Conservation (phyloP, 2,888 invertebrate genomes). For the Cyclophora albipunctata region DNA sequence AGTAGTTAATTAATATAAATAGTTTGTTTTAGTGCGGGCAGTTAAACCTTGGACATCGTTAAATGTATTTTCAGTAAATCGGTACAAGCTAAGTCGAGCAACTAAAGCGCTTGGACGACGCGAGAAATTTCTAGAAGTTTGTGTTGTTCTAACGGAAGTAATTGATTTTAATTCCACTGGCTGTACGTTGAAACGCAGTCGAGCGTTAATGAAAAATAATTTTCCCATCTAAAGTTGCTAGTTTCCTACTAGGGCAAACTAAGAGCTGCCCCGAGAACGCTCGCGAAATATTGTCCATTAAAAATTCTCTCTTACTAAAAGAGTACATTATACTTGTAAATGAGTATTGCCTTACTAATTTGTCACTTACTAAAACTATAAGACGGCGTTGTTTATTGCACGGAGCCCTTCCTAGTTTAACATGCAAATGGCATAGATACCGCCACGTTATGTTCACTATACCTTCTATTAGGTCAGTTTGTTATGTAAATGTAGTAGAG, state of each 20-base stretch:
- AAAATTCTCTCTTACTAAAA: slow-evolving; percentile 31
- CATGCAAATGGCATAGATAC: too few relatives aligned
- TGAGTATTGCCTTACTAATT: slow-evolving; percentile 18
- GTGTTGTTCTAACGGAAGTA: slow-evolving; percentile 50
- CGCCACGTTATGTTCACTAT: too few relatives aligned
- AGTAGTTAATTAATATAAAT: too few relatives aligned
- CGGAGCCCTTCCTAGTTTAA: too few relatives aligned
- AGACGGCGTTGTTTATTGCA: not conserved
- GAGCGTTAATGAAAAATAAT: slow-evolving; percentile 67
- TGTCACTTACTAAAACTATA: slow-evolving; percentile 13
- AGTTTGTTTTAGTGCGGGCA: slow-evolving; percentile 13
- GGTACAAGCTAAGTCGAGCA: slow-evolving; percentile 28
- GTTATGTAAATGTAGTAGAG: too few relatives aligned
- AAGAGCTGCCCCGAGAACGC: slow-evolving; percentile 12
- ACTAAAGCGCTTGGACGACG: slow-evolving; percentile 14
- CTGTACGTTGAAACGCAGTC: slow-evolving; percentile 50
- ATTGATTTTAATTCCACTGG: slow-evolving; percentile 64
- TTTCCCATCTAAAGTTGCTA: slow-evolving; percentile 54
- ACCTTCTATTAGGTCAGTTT: too few relatives aligned
- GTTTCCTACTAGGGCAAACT: slow-evolving; percentile 38
- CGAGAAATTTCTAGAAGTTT: slow-evolving; percentile 46
- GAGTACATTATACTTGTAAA: slow-evolving; percentile 24
- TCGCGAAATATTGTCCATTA: slow-evolving; percentile 43
- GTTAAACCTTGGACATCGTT: slow-evolving; percentile 25
- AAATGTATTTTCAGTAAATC: slow-evolving; percentile 34